Percentiles rank a stretch among this genome's conserved stretches.
phyloP scores from a whole-genome alignment of 2,113 vertebrate genomes.

The Tragulus kanchil region DNA sequence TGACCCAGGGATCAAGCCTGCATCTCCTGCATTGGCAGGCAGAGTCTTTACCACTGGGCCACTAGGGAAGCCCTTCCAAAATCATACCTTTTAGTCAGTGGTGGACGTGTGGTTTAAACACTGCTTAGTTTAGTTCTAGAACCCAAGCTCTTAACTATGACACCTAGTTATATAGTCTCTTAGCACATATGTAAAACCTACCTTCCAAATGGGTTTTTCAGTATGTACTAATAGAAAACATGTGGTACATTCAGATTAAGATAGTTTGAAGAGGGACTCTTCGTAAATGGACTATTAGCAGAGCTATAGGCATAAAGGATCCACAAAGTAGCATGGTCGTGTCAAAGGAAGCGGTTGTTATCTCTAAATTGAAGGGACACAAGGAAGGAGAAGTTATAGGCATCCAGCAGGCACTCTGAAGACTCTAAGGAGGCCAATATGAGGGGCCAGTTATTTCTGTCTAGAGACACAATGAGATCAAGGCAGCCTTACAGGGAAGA shows the following conservation, averaged over 20 bases:
- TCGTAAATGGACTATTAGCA: neutral
- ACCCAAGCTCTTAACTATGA: neutral
- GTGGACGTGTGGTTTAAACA: neutral
- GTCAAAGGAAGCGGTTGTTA: neutral
- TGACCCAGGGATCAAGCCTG: neutral
- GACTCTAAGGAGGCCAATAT: neutral
- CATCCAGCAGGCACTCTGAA: neutral
- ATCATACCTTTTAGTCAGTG: neutral
- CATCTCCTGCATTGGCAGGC: neutral
- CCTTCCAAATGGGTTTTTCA: neutral
- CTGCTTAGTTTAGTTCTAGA: neutral
- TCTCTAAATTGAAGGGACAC: constrained; percentile 2
- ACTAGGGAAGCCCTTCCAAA: neutral
- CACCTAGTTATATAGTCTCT: neutral
- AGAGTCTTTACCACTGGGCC: neutral
- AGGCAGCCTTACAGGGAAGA: neutral
- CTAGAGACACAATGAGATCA: neutral
- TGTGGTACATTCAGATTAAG: neutral
- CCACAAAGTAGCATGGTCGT: neutral
- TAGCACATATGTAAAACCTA: neutral
- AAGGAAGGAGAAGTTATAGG: neutral
- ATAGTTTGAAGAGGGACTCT: neutral
- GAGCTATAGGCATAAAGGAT: neutral
- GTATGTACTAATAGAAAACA: neutral
- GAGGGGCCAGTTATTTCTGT: neutral